Percentiles rank a stretch among this genome's conserved stretches.
Evolutionary conservation across 2,888 invertebrate genomes (phyloP).

Genomic region (Acrobeloides nanus): DNA sequence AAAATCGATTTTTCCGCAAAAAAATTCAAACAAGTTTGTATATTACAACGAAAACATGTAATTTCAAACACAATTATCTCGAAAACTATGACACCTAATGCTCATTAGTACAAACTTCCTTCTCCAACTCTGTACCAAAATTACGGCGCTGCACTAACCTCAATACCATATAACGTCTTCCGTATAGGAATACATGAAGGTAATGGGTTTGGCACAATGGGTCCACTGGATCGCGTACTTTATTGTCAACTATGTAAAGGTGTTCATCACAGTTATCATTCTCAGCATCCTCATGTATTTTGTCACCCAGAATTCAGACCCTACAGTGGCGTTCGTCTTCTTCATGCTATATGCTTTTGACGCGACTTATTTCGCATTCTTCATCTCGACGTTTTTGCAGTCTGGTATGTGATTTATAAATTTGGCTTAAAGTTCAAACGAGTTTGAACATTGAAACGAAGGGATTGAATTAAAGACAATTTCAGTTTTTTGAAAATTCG

Average conservation of each 20-base stretch:
- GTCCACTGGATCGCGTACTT: slow-evolving; percentile 82
- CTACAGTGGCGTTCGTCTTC: slow-evolving; percentile 36
- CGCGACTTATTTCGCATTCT: slow-evolving; percentile 38
- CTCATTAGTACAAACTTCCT: too few relatives aligned
- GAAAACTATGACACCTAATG: too few relatives aligned
- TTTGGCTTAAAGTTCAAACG: too few relatives aligned
- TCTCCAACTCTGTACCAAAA: too few relatives aligned
- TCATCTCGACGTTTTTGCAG: slow-evolving; percentile 42
- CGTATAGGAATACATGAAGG: slow-evolving; percentile 76
- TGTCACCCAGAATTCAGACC: slow-evolving; percentile 26
- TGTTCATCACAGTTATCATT: slow-evolving; percentile 32
- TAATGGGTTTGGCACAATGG: slow-evolving; percentile 78
- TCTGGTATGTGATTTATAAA: too few relatives aligned
- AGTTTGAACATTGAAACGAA: neutral
- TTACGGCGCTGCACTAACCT: too few relatives aligned
- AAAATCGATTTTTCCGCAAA: too few relatives aligned
- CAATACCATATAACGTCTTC: too few relatives aligned
- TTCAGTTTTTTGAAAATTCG: neutral
- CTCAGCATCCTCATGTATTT: slow-evolving; percentile 28
- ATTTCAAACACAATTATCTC: too few relatives aligned
- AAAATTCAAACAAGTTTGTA: too few relatives aligned
- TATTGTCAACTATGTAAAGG: slow-evolving; percentile 54
- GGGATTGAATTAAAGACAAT: slow-evolving; percentile 1
- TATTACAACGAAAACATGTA: too few relatives aligned
- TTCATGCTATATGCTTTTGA: slow-evolving; percentile 38